Conservation (phyloP, 2,888 invertebrate species). For the Notodonta dromedarius region DNA sequence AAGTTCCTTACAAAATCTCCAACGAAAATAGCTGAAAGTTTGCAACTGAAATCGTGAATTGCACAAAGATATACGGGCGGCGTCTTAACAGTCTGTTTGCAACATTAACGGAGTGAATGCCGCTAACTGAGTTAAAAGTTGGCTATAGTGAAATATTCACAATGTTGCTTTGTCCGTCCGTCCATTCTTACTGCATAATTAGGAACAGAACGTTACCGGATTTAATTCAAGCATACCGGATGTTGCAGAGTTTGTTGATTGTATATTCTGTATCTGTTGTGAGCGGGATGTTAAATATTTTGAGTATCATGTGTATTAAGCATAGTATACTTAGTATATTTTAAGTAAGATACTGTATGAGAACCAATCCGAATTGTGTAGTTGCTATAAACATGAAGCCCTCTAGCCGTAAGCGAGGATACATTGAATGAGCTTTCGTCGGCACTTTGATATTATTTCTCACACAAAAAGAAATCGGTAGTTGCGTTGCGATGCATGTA, state of each 20-base stretch:
- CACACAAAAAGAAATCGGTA: too few relatives aligned
- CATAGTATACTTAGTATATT: too few relatives aligned
- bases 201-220: conserved; percentile 42
- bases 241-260: conserved; percentile 5
- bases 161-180: conserved; percentile 51
- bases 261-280: too few relatives aligned
- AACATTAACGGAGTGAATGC: conserved; percentile 33
- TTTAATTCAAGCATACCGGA: conserved; percentile 36
- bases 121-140: conserved; percentile 54
- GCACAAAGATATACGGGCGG: conserved; percentile 19
- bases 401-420: too few relatives aligned
- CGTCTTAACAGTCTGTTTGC: conserved; percentile 21
- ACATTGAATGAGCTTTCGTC: too few relatives aligned
- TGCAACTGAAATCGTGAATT: neutral
- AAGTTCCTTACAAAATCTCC: neutral
- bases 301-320: too few relatives aligned
- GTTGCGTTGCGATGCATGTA: too few relatives aligned
- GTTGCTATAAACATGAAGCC: too few relatives aligned
- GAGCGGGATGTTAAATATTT: too few relatives aligned
- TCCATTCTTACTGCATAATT: conserved; percentile 44
- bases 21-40: conserved; percentile 1
- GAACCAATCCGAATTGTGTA: too few relatives aligned
- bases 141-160: conserved; percentile 31
- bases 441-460: too few relatives aligned
- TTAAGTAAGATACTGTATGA: too few relatives aligned